Evolutionary conservation across 2,797 vertebrate species (phyloP).

Genomic region (Glyptemys insculpta): DNA sequence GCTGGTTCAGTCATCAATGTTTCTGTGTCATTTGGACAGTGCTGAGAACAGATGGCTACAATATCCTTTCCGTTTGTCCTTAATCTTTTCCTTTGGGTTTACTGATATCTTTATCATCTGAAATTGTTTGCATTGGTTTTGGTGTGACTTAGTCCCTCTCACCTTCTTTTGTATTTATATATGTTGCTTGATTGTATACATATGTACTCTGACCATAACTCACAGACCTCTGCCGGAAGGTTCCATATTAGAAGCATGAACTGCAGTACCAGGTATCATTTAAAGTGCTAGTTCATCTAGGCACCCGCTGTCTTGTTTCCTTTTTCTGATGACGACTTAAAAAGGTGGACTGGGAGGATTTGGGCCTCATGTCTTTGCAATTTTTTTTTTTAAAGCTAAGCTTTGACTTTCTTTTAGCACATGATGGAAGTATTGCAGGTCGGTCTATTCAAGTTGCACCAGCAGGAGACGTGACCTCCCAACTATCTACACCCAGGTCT

Average conservation of each 20-base stretch:
- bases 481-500: neutral
- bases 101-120: neutral
- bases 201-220: neutral
- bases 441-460: neutral
- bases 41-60: neutral
- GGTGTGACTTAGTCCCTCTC: too few relatives aligned
- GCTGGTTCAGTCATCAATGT: neutral
- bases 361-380: neutral
- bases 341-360: neutral
- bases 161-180: neutral
- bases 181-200: neutral
- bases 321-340: neutral
- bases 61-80: neutral
- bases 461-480: neutral
- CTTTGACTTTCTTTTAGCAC: neutral
- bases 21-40: neutral
- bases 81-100: neutral
- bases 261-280: neutral
- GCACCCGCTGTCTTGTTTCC: neutral
- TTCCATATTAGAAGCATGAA: neutral
- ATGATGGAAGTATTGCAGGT: neutral
- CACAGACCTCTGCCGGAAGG: neutral
- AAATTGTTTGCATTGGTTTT: neutral
- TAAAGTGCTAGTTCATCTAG: neutral
- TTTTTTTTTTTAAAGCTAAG: neutral